Percentiles rank a stretch among this genome's conserved stretches.
Evolutionary conservation across 2,797 vertebrate genomes (phyloP).

Genomic region (Caiman crocodilus): DNA sequence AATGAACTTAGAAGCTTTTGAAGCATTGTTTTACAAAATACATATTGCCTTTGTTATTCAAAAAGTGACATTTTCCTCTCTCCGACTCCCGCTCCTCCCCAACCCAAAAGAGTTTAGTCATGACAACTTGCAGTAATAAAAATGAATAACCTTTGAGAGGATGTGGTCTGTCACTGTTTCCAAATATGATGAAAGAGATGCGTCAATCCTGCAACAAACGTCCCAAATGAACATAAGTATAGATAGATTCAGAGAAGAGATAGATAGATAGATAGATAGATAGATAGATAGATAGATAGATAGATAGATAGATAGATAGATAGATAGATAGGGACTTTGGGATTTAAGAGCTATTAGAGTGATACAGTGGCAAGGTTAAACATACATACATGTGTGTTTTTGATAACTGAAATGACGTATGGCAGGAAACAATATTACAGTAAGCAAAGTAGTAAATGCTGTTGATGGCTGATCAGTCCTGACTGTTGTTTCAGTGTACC

Average conservation of each 20-base stretch:
- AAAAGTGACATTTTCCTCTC: fast-evolving
- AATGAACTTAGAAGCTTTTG: neutral
- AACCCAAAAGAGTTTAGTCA: neutral
- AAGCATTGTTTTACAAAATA: neutral
- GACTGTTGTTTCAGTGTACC: neutral
- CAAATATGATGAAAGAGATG: neutral
- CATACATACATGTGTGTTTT: neutral
- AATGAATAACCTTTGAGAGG: neutral
- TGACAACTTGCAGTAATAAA: neutral
- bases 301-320: no score
- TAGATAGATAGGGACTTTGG: neutral
- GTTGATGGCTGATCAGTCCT: neutral
- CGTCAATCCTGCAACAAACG: neutral
- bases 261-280: no score
- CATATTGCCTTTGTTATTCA: neutral
- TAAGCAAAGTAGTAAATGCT: neutral
- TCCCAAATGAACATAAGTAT: neutral
- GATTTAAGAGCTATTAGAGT: neutral
- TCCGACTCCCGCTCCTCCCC: neutral
- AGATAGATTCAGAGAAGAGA: fast-evolving
- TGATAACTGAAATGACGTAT: neutral
- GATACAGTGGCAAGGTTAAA: no score
- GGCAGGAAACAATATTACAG: neutral
- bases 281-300: fast-evolving
- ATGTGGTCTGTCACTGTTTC: neutral